Base-by-base conservation (phyloP, 1,140 invertebrate species). In the Aphelenchoides besseyi region DNA sequence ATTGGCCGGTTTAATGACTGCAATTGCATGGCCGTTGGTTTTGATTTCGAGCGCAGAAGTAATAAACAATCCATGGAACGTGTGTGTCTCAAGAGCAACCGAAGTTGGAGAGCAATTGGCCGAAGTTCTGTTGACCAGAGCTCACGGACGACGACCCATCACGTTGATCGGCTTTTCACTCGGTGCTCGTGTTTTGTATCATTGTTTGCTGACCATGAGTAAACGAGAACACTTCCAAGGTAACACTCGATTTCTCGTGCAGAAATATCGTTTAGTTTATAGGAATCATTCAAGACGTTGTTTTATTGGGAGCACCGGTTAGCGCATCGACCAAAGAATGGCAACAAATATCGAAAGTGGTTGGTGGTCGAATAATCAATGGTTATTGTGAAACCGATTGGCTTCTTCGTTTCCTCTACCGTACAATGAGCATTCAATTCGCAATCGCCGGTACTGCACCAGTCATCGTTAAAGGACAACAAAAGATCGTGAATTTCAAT, bases 51-150 rank as follows among this genome's bases (percentile, higher is more conserved):
- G 88, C 28, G 87, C 90, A 5, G 88, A 87, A 36, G 87, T 90
- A 0, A 89, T 91, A 62, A 90, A 91, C 79, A 91, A 91, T 83
- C 90, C 90, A 0, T 91, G 90, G 90, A 89, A 89, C 62, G 90
- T 91, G 0, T 90, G 90, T 81, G 88, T 89, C 69, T 82, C 89
- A 63, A 82, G 90, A 55, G 88, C 89, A 30, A 87, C 88, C 12
- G 87, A 90, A 84, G 82, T 89, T 30, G 90, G 90, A 0, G 88
- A 89, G 79, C 89, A 90, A 78, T 84, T 91, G 9, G 90, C 90
- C 2, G 89, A 90, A 70, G 88, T 90, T 30, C 82, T 91, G 2
- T 78, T 90, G 1, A 84, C 87, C 9, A 82, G 89, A 70, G 86
- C 89, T 76, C 90, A 91, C 82, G 90, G 90, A 12, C 87, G 89